Conservation (phyloP, 35 echinoderm and acorn worm genomes). For the Heliocidaris tuberculata region DNA sequence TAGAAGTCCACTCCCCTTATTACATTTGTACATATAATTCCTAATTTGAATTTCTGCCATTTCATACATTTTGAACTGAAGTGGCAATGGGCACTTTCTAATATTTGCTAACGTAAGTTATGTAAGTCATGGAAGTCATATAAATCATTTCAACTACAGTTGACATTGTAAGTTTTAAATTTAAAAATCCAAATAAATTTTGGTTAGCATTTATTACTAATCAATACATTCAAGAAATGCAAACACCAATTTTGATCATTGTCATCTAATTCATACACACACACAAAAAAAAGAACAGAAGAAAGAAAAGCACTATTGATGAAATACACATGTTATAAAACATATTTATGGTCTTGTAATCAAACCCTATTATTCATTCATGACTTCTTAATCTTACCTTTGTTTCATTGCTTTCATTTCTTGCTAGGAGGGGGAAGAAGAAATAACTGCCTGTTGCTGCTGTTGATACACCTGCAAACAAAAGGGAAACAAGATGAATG, state of each 20-base stretch:
- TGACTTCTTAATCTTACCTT: slow-evolving; percentile 57
- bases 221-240: no score
- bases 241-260: no score
- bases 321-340: no score
- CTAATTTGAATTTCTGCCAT: background rate
- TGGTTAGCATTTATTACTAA: no score
- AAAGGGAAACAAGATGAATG: slow-evolving; percentile 1
- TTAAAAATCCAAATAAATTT: no score
- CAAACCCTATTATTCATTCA: no score
- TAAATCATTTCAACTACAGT: no score
- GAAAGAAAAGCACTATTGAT: no score
- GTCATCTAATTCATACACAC: no score
- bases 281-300: no score
- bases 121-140: background rate
- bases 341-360: no score
- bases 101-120: background rate
- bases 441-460: slow-evolving; percentile 53
- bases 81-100: background rate
- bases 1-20: background rate
- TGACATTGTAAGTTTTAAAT: no score
- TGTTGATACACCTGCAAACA: slow-evolving; percentile 61
- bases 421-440: slow-evolving; percentile 61
- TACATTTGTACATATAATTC: background rate
- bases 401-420: slow-evolving; percentile 71
- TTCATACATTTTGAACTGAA: background rate